Evolutionary conservation across 2,113 vertebrate species (phyloP).

Genomic region (Coturnix japonica): DNA sequence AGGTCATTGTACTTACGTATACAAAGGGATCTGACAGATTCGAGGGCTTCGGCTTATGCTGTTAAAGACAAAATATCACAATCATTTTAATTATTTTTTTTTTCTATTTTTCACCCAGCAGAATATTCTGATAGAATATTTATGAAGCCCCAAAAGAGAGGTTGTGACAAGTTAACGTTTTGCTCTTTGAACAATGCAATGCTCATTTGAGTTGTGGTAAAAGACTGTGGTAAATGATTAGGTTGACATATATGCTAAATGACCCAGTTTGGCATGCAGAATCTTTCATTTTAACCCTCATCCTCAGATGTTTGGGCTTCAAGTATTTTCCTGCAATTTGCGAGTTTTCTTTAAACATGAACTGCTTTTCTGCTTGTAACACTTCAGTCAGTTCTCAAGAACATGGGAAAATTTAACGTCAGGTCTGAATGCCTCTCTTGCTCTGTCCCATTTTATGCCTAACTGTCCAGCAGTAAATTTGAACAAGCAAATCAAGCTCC

Average conservation of each 20-base stretch:
- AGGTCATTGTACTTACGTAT: slow-evolving; percentile 70
- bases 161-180: background rate
- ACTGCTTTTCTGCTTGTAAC: background rate
- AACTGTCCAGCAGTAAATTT: background rate
- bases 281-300: background rate
- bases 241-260: background rate
- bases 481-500: background rate
- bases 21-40: slow-evolving; percentile 77
- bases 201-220: background rate
- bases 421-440: background rate
- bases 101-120: background rate
- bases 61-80: slow-evolving; percentile 7
- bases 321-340: background rate
- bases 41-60: slow-evolving; percentile 73
- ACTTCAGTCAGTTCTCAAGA: background rate
- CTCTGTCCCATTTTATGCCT: background rate
- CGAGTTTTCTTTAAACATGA: background rate
- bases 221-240: background rate
- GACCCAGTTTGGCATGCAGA: background rate
- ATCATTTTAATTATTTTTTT: background rate
- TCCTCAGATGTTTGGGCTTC: background rate
- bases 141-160: slow-evolving; percentile 15
- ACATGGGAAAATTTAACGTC: background rate
- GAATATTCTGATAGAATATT: slow-evolving; percentile 11
- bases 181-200: background rate